These are phyloP conservation scores for Helicoverpa zea DNA, from an alignment of 1,140 invertebrate species.

Conservation along the genomic window DNA sequence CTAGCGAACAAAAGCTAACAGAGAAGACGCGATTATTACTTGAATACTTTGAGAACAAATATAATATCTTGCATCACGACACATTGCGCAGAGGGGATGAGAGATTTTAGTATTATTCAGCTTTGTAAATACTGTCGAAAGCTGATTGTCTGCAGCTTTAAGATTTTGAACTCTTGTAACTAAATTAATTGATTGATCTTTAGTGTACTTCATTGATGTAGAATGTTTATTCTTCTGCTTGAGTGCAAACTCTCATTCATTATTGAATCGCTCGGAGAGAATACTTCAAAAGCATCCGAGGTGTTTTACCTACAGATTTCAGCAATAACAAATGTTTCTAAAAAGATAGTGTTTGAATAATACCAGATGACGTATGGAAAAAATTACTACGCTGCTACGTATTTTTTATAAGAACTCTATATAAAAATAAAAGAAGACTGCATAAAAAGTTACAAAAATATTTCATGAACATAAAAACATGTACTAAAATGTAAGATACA, in stretches of 20 bases:
- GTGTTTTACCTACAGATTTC: too few relatives aligned
- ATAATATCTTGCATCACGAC: constrained; percentile 48
- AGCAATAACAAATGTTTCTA: too few relatives aligned
- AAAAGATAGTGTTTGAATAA: too few relatives aligned
- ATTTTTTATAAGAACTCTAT: background rate
- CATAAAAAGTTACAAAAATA: background rate
- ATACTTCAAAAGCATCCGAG: too few relatives aligned
- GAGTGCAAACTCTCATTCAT: too few relatives aligned
- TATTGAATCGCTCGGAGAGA: too few relatives aligned
- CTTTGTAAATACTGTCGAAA: background rate
- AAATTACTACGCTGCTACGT: too few relatives aligned
- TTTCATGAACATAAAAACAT: constrained; percentile 22
- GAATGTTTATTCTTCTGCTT: too few relatives aligned
- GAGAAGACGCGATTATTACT: constrained; percentile 55
- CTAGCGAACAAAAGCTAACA: constrained; percentile 54
- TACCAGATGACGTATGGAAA: too few relatives aligned
- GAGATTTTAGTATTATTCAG: constrained; percentile 1
- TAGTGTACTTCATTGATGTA: background rate
- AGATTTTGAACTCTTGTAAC: background rate
- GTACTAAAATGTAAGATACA: background rate
- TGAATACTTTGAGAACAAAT: constrained; percentile 55
- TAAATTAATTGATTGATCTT: background rate
- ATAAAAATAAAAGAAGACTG: background rate
- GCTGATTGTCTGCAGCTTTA: background rate
- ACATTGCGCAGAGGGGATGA: constrained; percentile 35